Percentiles rank a stretch among this genome's conserved stretches.
These are phyloP conservation scores for Phainopepla nitens DNA, from an alignment of 2,113 vertebrate species.

Conservation along the genomic window DNA sequence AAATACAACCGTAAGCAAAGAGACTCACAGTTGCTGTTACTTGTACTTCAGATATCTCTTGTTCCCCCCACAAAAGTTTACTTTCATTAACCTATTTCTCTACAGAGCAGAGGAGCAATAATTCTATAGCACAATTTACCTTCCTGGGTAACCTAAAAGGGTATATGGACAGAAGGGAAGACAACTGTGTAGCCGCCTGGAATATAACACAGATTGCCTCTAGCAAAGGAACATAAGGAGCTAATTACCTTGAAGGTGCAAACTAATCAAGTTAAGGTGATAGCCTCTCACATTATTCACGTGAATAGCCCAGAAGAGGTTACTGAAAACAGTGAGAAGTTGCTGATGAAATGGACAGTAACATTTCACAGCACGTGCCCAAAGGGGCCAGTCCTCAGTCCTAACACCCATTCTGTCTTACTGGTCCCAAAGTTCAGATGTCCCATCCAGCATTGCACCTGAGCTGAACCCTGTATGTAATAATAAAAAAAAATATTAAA, in stretches of 20 bases:
- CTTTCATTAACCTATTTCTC: background rate
- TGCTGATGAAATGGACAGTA: background rate
- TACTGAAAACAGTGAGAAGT: background rate
- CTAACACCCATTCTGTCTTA: background rate
- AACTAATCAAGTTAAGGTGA: slow-evolving; percentile 34
- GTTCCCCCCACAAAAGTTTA: background rate
- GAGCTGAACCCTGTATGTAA: background rate
- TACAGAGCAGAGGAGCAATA: background rate
- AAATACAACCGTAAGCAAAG: background rate
- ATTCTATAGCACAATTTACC: background rate
- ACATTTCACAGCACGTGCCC: background rate
- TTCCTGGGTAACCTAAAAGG: background rate
- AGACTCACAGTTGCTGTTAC: background rate
- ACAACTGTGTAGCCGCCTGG: background rate
- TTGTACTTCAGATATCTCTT: background rate
- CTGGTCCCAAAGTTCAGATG: background rate
- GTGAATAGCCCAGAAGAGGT: background rate
- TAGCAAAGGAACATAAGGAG: slow-evolving; percentile 43
- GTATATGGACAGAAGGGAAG: slow-evolving; percentile 30
- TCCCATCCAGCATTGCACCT: background rate
- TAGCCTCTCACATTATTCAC: background rate
- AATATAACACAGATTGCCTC: slow-evolving; percentile 37
- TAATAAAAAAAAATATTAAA: background rate
- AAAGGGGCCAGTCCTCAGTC: background rate
- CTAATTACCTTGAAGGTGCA: slow-evolving; percentile 54